phyloP scores from a whole-genome alignment of 2,888 invertebrate species.

The Philonicus albiceps region DNA sequence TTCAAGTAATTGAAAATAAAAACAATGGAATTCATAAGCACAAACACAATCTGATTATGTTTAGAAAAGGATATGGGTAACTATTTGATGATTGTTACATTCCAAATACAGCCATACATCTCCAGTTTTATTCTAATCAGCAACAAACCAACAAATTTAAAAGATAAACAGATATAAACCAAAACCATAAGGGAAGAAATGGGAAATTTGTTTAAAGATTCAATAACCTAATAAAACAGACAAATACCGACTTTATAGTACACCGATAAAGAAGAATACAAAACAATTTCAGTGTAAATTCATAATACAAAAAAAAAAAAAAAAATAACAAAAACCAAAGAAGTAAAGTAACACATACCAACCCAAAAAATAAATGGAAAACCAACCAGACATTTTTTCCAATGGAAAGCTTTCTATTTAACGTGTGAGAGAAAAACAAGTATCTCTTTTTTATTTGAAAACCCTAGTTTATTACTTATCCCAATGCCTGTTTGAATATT shows the following conservation, averaged over 20 bases:
- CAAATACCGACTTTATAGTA: neutral
- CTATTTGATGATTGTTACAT: neutral
- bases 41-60: conserved; percentile 1
- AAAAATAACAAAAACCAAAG: neutral
- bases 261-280: neutral
- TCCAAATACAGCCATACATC: neutral
- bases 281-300: neutral
- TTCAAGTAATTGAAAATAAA: conserved; percentile 26
- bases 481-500: conserved; percentile 5
- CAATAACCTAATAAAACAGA: neutral
- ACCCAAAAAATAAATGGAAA: neutral
- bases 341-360: no score
- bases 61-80: neutral
- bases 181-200: neutral
- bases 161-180: neutral
- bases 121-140: neutral
- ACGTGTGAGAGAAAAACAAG: neutral
- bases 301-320: neutral
- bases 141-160: neutral
- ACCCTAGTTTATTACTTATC: neutral
- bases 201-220: neutral
- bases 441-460: neutral
- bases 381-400: conserved; percentile 37
- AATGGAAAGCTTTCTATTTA: conserved; percentile 45
- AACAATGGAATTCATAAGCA: neutral